A percentile compares a stretch with the other conserved stretches of the same genome.
These are phyloP conservation scores for Amblyjoppa proteus DNA, from an alignment of 2,888 invertebrate species.

Conservation along the genomic window DNA sequence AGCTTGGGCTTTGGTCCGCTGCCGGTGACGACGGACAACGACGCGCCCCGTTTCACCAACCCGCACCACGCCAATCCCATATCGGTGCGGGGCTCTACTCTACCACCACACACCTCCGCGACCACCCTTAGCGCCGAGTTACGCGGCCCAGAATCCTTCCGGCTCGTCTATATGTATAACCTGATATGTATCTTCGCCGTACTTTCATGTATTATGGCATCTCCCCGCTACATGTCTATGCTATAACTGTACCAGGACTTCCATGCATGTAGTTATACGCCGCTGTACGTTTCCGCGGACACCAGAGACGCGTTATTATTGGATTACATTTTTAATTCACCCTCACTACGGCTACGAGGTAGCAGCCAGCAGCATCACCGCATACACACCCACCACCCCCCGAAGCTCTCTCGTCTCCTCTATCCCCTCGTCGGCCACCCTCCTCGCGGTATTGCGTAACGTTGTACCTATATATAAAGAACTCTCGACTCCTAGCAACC, in stretches of 20 bases:
- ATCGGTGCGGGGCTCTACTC: slow-evolving; percentile 51
- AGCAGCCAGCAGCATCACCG: slow-evolving; percentile 67
- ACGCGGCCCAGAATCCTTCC: slow-evolving; percentile 58
- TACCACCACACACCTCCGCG: slow-evolving; percentile 12
- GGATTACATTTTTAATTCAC: slow-evolving; percentile 85
- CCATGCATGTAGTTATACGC: slow-evolving; percentile 59
- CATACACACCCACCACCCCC: slow-evolving; percentile 60
- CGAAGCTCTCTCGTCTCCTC: slow-evolving; percentile 69
- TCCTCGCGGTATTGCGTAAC: slow-evolving; percentile 66
- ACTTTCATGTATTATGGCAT: slow-evolving; percentile 58
- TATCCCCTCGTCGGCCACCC: slow-evolving; percentile 70
- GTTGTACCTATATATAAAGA: slow-evolving; percentile 55
- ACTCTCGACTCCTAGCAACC: slow-evolving; percentile 61
- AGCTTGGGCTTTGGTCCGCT: slow-evolving; percentile 22
- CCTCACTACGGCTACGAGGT: slow-evolving; percentile 74
- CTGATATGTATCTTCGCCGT: slow-evolving; percentile 66
- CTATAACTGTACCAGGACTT: slow-evolving; percentile 25
- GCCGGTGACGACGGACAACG: slow-evolving; percentile 36
- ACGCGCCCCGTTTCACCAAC: slow-evolving; percentile 27
- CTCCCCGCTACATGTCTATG: background rate
- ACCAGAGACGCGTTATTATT: slow-evolving; percentile 85
- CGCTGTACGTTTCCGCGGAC: slow-evolving; percentile 75
- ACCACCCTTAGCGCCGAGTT: slow-evolving; percentile 52
- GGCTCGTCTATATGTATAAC: slow-evolving; percentile 63
- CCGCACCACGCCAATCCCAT: slow-evolving; percentile 32